These are phyloP conservation scores for Egretta garzetta DNA, from an alignment of 2,113 vertebrate genomes.

Conservation along the genomic window DNA sequence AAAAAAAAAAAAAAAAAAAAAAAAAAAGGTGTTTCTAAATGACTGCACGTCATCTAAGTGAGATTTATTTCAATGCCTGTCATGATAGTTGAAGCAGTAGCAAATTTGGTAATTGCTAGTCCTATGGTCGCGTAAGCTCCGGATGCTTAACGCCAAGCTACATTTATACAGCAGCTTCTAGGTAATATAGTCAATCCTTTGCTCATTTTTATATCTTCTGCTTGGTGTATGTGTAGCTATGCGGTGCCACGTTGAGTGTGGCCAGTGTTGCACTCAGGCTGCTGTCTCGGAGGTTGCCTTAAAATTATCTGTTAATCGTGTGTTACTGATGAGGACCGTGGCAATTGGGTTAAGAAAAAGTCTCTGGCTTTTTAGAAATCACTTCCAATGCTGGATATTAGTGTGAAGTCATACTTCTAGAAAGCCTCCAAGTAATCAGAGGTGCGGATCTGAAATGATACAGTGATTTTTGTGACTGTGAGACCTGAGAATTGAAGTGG, in stretches of 20 bases:
- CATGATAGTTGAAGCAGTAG: conserved; percentile 28
- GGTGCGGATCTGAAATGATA: not conserved
- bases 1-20: not conserved
- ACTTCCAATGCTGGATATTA: not conserved
- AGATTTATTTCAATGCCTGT: conserved; percentile 54
- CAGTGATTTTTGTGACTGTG: not conserved
- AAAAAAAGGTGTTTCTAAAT: not conserved
- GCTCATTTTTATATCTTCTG: not conserved
- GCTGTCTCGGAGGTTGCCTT: not conserved
- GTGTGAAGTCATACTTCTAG: not conserved
- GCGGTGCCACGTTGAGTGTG: not conserved
- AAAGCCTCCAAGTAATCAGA: not conserved
- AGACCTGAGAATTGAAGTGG: not conserved
- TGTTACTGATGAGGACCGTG: not conserved
- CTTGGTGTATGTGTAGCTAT: not conserved
- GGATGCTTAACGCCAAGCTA: not conserved
- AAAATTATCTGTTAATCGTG: not conserved
- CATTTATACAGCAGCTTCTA: not conserved
- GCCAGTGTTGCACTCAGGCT: not conserved
- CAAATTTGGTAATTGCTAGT: conserved; percentile 11
- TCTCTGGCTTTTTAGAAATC: not conserved
- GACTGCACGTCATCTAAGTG: conserved; percentile 21
- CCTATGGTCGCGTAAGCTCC: not conserved
- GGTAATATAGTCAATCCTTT: not conserved
- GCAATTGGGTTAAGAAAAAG: not conserved